Conservation (phyloP, 2,797 vertebrate genomes). For the Thripadectes ignobilis region DNA sequence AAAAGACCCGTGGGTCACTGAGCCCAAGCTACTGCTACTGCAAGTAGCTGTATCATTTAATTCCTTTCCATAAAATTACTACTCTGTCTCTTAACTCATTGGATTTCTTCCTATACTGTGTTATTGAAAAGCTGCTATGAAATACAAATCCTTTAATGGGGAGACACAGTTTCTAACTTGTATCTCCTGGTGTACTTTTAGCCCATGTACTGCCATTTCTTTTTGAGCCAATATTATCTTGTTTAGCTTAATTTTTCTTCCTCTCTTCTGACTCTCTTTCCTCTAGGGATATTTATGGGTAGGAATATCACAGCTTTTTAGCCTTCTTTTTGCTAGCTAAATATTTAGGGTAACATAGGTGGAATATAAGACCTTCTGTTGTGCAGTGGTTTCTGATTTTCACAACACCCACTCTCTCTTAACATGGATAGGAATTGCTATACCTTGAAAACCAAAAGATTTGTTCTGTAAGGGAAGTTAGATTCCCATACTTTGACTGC, state of each 20-base stretch:
- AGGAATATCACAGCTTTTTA: constrained; percentile 4
- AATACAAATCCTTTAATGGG: background rate
- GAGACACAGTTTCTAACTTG: background rate
- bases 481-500: background rate
- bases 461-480: background rate
- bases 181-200: background rate
- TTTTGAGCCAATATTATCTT: background rate
- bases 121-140: background rate
- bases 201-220: background rate
- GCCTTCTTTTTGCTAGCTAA: constrained; percentile 11
- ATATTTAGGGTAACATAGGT: constrained; percentile 3
- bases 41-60: background rate
- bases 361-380: background rate
- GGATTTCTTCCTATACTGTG: background rate
- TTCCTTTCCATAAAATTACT: background rate
- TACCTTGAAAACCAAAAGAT: background rate
- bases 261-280: background rate
- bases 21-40: background rate
- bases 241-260: background rate
- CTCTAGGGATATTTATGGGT: background rate
- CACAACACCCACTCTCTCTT: background rate
- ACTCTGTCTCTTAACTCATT: background rate
- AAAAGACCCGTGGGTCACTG: background rate
- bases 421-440: background rate
- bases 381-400: constrained; percentile 7